Conservation (phyloP, 2,797 vertebrate species). For the Avahi laniger region DNA sequence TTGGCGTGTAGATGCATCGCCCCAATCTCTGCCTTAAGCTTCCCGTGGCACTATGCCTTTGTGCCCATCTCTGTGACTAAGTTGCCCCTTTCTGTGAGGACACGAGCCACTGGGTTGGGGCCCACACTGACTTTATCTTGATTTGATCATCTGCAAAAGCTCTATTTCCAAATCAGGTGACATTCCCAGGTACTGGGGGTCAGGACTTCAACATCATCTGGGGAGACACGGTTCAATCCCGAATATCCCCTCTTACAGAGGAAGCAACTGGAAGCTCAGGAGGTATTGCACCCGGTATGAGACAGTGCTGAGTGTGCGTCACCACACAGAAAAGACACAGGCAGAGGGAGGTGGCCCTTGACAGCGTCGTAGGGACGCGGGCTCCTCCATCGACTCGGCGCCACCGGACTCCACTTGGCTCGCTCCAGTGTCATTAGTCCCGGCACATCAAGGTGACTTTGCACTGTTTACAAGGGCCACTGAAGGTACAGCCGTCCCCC, state of each 20-base stretch:
- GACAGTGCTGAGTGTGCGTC: neutral
- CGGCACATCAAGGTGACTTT: constrained; percentile 76
- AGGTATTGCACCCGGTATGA: neutral
- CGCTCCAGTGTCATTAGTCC: constrained; percentile 12
- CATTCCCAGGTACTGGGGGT: neutral
- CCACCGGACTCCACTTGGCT: neutral
- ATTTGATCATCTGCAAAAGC: neutral
- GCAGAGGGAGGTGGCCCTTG: neutral
- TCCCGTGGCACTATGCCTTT: rapidly evolving
- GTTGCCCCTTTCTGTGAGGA: neutral
- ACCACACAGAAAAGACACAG: neutral
- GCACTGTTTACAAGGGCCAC: constrained; percentile 64
- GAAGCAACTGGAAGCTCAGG: neutral
- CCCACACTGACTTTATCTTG: neutral
- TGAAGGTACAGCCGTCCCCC: constrained; percentile 8
- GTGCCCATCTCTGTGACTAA: neutral
- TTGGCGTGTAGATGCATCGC: neutral
- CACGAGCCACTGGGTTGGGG: neutral
- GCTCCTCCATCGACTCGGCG: neutral
- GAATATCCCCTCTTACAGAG: neutral
- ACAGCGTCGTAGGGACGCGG: rapidly evolving
- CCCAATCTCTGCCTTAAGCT: neutral
- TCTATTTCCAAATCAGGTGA: neutral
- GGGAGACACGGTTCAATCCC: neutral
- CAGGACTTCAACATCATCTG: neutral